A percentile compares a stretch with the other conserved stretches of the same genome.
Conservation (phyloP, 2,888 invertebrate species). For the Ceraclea dissimilis region DNA sequence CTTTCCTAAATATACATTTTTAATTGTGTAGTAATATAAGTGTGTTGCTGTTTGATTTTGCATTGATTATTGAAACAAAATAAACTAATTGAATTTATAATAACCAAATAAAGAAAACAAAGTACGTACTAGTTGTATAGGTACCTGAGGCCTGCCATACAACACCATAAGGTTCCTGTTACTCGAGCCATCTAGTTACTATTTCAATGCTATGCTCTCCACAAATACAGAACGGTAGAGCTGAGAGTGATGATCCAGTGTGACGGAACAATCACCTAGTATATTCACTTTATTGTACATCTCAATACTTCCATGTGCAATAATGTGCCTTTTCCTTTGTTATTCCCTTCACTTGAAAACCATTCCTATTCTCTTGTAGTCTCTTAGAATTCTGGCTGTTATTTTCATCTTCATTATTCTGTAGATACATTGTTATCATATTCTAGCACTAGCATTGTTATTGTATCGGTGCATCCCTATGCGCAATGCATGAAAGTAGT, state of each 20-base stretch:
- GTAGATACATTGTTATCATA: background rate
- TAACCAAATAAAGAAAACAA: conserved; percentile 11
- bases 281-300: conserved; percentile 18
- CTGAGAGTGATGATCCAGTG: conserved; percentile 20
- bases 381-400: conserved; percentile 4
- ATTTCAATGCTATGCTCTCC: conserved; percentile 6
- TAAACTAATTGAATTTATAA: conserved; percentile 15
- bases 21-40: too few species aligned
- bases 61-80: conserved; percentile 11
- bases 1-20: too few species aligned
- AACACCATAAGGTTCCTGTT: conserved; percentile 19
- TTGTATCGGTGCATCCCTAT: background rate
- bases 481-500: background rate
- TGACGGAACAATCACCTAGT: conserved; percentile 22
- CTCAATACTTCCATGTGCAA: conserved; percentile 18
- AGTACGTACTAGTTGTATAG: conserved; percentile 11
- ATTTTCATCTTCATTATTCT: conserved; percentile 17
- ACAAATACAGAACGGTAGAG: conserved; percentile 18
- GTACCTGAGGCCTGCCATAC: conserved; percentile 20
- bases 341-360: conserved; percentile 1
- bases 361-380: background rate
- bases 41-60: conserved; percentile 29
- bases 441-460: background rate
- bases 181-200: conserved; percentile 20
- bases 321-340: conserved; percentile 8